A percentile compares a stretch with the other conserved stretches of the same genome.
phyloP scores from a whole-genome alignment of 2,888 invertebrate genomes.

The Acleris holmiana region DNA sequence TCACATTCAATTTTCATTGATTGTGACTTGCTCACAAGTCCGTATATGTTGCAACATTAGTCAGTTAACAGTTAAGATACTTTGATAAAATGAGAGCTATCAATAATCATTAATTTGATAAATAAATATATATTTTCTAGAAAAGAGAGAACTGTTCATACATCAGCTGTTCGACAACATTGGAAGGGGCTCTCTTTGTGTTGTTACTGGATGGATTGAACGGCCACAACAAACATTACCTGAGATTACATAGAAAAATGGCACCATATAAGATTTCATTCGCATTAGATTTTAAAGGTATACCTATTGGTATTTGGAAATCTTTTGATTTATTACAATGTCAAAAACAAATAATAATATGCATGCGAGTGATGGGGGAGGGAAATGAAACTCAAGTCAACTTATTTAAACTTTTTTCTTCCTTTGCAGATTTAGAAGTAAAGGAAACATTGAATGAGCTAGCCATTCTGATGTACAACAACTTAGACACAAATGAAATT shows the following conservation, averaged over 20 bases:
- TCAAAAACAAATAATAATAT: too few relatives aligned
- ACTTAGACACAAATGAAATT: constrained; percentile 58
- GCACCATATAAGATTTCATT: constrained; percentile 91
- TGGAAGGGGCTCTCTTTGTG: constrained; percentile 82
- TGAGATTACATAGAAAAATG: constrained; percentile 88
- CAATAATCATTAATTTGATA: too few relatives aligned
- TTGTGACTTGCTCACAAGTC: too few relatives aligned
- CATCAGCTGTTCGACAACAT: constrained; percentile 75
- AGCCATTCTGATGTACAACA: constrained; percentile 57
- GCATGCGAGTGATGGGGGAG: background rate
- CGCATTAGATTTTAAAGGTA: constrained; percentile 76
- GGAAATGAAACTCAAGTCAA: background rate
- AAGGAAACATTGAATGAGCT: constrained; percentile 55
- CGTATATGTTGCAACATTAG: too few relatives aligned
- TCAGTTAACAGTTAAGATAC: too few relatives aligned
- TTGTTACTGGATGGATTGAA: constrained; percentile 84
- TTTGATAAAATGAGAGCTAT: too few relatives aligned
- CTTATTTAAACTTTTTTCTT: background rate
- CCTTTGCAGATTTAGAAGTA: constrained; percentile 49
- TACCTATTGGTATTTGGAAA: constrained; percentile 38
- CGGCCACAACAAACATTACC: constrained; percentile 78
- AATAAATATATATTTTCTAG: constrained; percentile 41
- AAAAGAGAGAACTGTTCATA: constrained; percentile 44
- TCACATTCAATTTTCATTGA: too few relatives aligned
- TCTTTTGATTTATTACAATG: background rate